phyloP scores from a whole-genome alignment of 2,888 invertebrate genomes.

The Drosophila hawaiiensis region DNA sequence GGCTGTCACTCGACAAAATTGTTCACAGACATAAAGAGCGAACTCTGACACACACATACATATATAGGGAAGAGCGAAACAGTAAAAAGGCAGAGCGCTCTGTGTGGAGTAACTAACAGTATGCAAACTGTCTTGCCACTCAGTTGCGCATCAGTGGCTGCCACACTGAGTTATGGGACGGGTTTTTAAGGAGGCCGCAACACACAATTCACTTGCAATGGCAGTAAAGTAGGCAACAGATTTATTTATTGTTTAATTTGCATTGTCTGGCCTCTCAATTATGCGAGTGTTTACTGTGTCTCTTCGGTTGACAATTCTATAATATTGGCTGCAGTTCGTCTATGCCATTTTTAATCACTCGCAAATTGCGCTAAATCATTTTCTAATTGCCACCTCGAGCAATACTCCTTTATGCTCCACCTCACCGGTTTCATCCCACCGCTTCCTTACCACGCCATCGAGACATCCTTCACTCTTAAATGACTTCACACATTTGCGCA shows the following conservation, averaged over 20 bases:
- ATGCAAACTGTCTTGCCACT: conserved; percentile 70
- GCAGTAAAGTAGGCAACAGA: conserved; percentile 31
- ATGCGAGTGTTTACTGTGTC: conserved; percentile 1
- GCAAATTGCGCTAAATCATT: conserved; percentile 72
- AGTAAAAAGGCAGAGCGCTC: conserved; percentile 69
- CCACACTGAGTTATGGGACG: conserved; percentile 69
- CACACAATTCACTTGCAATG: conserved; percentile 10
- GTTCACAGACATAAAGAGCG: conserved; percentile 36
- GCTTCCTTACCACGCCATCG: conserved; percentile 16
- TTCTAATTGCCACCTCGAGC: conserved; percentile 66
- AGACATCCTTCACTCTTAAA: conserved; percentile 41
- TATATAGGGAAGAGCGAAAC: conserved; percentile 34
- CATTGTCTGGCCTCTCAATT: conserved; percentile 25
- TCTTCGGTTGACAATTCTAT: conserved; percentile 14
- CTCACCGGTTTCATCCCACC: background rate
- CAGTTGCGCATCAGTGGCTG: conserved; percentile 46
- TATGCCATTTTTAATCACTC: conserved; percentile 60
- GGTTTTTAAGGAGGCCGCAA: conserved; percentile 18
- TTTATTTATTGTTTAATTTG: conserved; percentile 37
- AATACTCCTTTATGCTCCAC: background rate
- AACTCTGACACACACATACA: conserved; percentile 12
- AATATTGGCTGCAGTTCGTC: conserved; percentile 2
- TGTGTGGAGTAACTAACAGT: conserved; percentile 55
- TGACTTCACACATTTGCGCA: conserved; percentile 61
- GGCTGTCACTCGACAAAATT: conserved; percentile 66